These are phyloP conservation scores for Drosophila kikkawai DNA, from an alignment of 1,140 invertebrate species.

Conservation along the genomic window DNA sequence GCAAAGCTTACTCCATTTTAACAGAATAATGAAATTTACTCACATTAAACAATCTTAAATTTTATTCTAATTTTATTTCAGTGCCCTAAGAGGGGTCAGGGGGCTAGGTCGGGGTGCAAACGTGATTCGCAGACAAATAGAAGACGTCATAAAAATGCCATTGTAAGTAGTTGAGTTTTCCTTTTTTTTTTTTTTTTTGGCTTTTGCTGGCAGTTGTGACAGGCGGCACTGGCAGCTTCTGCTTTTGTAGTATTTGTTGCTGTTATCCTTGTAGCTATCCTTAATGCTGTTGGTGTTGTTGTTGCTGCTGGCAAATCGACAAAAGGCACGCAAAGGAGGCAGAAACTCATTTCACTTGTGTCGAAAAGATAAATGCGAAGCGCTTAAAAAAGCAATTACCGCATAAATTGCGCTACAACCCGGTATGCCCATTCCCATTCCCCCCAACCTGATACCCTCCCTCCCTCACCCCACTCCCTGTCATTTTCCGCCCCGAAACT, in stretches of 20 bases:
- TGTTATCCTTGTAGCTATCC: slow-evolving; percentile 45
- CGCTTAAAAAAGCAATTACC: slow-evolving; percentile 84
- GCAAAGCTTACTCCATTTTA: no score
- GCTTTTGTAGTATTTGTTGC: slow-evolving; percentile 50
- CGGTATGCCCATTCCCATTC: slow-evolving; percentile 15
- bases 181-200: slow-evolving; percentile 33
- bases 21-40: no score
- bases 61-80: slow-evolving; percentile 3
- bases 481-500: slow-evolving; percentile 21
- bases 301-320: slow-evolving; percentile 63
- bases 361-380: slow-evolving; percentile 84
- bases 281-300: slow-evolving; percentile 35
- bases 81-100: slow-evolving; percentile 14
- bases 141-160: slow-evolving; percentile 81
- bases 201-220: slow-evolving; percentile 68
- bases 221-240: slow-evolving; percentile 33
- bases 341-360: slow-evolving; percentile 79
- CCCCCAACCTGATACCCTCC: neutral
- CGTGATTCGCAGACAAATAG: slow-evolving; percentile 54
- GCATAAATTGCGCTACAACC: slow-evolving; percentile 78
- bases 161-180: slow-evolving; percentile 76
- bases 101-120: slow-evolving; percentile 10
- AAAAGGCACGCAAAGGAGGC: slow-evolving; percentile 65
- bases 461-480: slow-evolving; percentile 16
- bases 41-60: no score